These are phyloP conservation scores for Corythaixoides concolor DNA, from an alignment of 2,113 vertebrate genomes.

Conservation along the genomic window DNA sequence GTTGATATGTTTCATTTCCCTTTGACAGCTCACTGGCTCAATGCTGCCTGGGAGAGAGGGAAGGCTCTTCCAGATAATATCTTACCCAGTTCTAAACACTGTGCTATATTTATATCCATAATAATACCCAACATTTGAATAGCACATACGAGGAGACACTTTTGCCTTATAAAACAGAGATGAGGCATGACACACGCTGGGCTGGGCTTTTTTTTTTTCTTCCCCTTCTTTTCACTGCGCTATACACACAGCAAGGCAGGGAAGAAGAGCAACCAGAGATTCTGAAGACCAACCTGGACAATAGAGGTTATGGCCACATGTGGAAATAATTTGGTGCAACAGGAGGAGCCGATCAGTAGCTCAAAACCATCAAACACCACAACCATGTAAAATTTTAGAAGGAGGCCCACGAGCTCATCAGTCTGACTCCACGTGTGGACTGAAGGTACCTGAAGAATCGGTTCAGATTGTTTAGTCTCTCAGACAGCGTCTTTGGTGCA, in stretches of 20 bases:
- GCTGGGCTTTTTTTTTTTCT: not conserved
- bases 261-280: not conserved
- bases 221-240: not conserved
- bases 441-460: not conserved
- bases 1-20: not conserved
- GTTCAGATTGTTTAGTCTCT: not conserved
- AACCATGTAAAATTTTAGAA: not conserved
- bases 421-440: not conserved
- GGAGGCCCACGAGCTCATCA: not conserved
- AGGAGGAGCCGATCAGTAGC: not conserved
- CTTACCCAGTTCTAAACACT: not conserved
- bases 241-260: rapidly evolving
- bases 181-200: not conserved
- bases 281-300: not conserved
- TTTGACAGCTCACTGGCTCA: not conserved
- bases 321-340: not conserved
- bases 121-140: not conserved
- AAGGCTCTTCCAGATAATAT: not conserved
- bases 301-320: rapidly evolving
- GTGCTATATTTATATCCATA: not conserved
- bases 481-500: not conserved
- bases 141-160: not conserved
- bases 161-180: not conserved
- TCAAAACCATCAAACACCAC: not conserved
- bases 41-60: not conserved